Conservation (phyloP, 2,113 vertebrate genomes). For the Morone saxatilis region DNA sequence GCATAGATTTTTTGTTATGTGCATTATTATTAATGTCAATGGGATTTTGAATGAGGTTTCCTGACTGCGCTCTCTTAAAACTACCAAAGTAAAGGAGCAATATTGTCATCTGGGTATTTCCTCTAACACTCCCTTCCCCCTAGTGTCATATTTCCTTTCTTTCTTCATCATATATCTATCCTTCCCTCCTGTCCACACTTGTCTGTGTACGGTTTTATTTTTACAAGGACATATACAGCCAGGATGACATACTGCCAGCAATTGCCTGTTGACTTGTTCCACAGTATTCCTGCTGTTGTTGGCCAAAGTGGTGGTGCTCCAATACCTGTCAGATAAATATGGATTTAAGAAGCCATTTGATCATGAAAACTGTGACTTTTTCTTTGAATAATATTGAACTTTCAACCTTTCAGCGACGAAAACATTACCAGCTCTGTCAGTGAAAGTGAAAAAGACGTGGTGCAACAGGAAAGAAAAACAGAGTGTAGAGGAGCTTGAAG, state of each 20-base stretch:
- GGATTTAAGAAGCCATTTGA: conserved; percentile 60
- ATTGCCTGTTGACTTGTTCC: conserved; percentile 48
- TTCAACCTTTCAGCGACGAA: conserved; percentile 8
- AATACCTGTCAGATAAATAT: conserved; percentile 54
- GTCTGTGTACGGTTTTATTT: conserved; percentile 66
- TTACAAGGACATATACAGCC: conserved; percentile 77
- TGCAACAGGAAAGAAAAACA: conserved; percentile 43
- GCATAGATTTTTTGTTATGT: background rate
- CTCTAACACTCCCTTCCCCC: background rate
- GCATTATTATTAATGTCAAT: background rate
- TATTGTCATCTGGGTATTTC: conserved; percentile 9
- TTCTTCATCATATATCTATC: conserved; percentile 51
- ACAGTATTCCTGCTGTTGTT: conserved; percentile 55
- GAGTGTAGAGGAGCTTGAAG: conserved; percentile 36
- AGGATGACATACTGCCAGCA: conserved; percentile 63
- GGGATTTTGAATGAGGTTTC: background rate
- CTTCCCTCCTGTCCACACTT: conserved; percentile 56
- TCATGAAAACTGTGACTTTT: conserved; percentile 36
- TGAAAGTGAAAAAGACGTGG: conserved; percentile 45
- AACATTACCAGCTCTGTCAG: conserved; percentile 38
- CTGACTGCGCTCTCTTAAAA: conserved; percentile 5
- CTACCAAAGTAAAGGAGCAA: conserved; percentile 27
- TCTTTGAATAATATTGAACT: conserved; percentile 30
- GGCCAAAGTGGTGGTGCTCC: conserved; percentile 51
- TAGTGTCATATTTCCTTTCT: conserved; percentile 13